phyloP scores from a whole-genome alignment of 2,113 vertebrate genomes.

The Onychostruthus taczanowskii region DNA sequence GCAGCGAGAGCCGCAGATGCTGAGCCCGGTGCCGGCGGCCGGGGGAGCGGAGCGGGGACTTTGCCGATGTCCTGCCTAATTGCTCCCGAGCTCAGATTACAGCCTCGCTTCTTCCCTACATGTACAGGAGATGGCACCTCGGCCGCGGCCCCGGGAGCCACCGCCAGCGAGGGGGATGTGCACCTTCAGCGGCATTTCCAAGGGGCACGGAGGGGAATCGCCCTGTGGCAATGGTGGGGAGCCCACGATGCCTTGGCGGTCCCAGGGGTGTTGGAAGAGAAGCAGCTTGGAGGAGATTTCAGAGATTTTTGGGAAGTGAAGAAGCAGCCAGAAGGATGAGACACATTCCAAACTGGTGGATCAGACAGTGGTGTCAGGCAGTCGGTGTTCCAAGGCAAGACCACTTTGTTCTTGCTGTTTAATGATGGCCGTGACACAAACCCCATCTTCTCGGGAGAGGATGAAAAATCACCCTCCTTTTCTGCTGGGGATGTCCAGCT shows the following conservation, averaged over 20 bases:
- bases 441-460: background rate
- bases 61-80: background rate
- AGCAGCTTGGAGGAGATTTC: background rate
- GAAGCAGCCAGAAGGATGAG: background rate
- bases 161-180: background rate
- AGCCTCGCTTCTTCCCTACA: slow-evolving; percentile 45
- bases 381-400: background rate
- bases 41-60: background rate
- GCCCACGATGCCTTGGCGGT: background rate
- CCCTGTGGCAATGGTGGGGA: rapidly evolving
- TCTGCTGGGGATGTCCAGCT: background rate
- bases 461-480: background rate
- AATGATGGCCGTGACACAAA: background rate
- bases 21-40: background rate
- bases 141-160: background rate
- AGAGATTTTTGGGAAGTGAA: background rate
- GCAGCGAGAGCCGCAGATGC: background rate
- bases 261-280: background rate
- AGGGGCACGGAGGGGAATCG: background rate
- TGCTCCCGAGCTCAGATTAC: slow-evolving; percentile 31
- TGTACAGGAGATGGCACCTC: slow-evolving; percentile 36
- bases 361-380: background rate
- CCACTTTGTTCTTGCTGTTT: background rate
- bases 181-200: background rate
- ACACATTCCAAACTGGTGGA: background rate